Evolutionary conservation across 2,113 vertebrate genomes (phyloP).

Genomic region (Callionymus lyra): DNA sequence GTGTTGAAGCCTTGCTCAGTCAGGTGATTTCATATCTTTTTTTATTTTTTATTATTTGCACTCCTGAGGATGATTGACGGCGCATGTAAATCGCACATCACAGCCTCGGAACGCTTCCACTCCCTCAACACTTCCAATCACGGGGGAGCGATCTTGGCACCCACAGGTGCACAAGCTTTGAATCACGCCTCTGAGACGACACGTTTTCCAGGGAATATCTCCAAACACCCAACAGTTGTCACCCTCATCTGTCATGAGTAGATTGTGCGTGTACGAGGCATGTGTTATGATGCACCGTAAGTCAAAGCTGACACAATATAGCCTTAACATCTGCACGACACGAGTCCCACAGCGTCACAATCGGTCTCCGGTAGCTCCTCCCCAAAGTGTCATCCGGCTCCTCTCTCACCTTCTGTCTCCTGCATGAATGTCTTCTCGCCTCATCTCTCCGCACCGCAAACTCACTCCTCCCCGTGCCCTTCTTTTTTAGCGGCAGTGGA

Average conservation of each 20-base stretch:
- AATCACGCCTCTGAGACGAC: conserved; percentile 35
- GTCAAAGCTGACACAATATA: conserved; percentile 18
- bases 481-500: conserved; percentile 49
- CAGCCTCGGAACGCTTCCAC: conserved; percentile 26
- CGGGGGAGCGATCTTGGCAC: conserved; percentile 27
- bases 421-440: conserved; percentile 31
- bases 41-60: conserved; percentile 24
- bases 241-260: conserved; percentile 31
- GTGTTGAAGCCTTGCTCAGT: conserved; percentile 16
- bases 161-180: conserved; percentile 48
- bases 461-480: conserved; percentile 29
- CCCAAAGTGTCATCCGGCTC: conserved; percentile 44
- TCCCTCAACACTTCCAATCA: conserved; percentile 43
- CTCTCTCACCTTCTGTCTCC: conserved; percentile 55
- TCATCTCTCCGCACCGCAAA: conserved; percentile 14
- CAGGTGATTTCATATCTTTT: no score
- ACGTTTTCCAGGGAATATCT: conserved; percentile 46
- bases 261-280: conserved; percentile 13
- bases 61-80: conserved; percentile 47
- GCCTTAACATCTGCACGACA: conserved; percentile 45
- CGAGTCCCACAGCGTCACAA: conserved; percentile 32
- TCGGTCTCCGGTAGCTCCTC: conserved; percentile 22
- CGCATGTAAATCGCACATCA: conserved; percentile 48
- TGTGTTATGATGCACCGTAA: conserved; percentile 8
- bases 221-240: conserved; percentile 48